Percentiles rank a stretch among this genome's conserved stretches.
phyloP scores from a whole-genome alignment of 1,140 invertebrate genomes.

The Dufourea novaeangliae region DNA sequence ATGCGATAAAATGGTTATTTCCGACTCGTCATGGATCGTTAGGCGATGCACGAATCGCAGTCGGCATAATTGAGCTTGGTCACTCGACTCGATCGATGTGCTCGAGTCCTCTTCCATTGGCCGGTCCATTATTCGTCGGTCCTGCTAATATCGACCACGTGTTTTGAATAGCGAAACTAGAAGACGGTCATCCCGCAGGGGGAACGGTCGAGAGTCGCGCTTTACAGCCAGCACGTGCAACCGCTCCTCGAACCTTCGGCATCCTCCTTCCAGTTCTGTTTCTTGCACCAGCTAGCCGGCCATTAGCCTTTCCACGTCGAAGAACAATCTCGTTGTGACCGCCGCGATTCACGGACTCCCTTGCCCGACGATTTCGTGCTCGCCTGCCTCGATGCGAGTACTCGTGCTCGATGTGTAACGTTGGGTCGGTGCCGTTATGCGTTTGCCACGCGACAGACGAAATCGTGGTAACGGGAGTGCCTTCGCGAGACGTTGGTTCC shows the following conservation, averaged over 20 bases:
- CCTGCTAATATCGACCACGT: slow-evolving; percentile 69
- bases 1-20: too few relatives aligned
- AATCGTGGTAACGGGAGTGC: not conserved
- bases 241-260: slow-evolving; percentile 58
- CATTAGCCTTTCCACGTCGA: slow-evolving; percentile 59
- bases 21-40: slow-evolving; percentile 33
- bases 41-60: slow-evolving; percentile 35
- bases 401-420: not conserved
- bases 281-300: slow-evolving; percentile 48
- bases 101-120: slow-evolving; percentile 32
- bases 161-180: slow-evolving; percentile 67
- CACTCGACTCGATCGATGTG: slow-evolving; percentile 61
- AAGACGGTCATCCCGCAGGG: slow-evolving; percentile 48
- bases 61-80: slow-evolving; percentile 63
- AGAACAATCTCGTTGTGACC: slow-evolving; percentile 66
- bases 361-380: slow-evolving; percentile 29
- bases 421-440: not conserved
- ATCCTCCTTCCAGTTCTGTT: slow-evolving; percentile 41
- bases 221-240: slow-evolving; percentile 60
- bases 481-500: not conserved
- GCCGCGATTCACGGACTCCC: slow-evolving; percentile 45
- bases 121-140: slow-evolving; percentile 61
- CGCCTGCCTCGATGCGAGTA: not conserved
- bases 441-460: not conserved
- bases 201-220: slow-evolving; percentile 47